Evolutionary conservation across 2,113 vertebrate species (phyloP), one percentile per base, ranked within the genome.

Genomic region (Cromileptes altivelis): DNA sequence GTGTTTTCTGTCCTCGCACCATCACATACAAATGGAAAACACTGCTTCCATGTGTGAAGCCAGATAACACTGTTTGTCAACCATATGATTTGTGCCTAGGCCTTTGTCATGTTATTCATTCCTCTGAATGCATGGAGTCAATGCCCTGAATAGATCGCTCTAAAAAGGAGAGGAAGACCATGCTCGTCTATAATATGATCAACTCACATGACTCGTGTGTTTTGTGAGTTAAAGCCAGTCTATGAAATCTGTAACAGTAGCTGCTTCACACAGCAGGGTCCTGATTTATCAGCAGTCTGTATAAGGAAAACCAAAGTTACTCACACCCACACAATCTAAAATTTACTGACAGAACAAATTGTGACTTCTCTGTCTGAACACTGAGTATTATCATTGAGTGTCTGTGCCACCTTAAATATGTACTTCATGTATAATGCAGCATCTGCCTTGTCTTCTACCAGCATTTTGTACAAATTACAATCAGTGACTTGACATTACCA

Each of bases 51-150:
- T 10, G 56, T 75, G 81, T 19, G 1, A 65, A 47, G 40, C 70
- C 80, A 45, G 77, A 87, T 72, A 78, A 83, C 52, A 33, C 71
- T 49, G 71, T 73, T 82, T 69, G 70, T 88, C 81, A 70, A 47
- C 53, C 63, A 55, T 9, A 30, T 71, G 79, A 85, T 85, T 80
- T 63, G 75, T 75, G 80, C 19, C 84, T 8, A 62, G 7, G 45
- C 23, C 80, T 78, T 69, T 73, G 75, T 80, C 58, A 6, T 62
- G 76, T 75, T 21, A n/a, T 68, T 80, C 45, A 84, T 60, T 87
- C 75, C 63, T 67, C 40, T 3, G 58, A 71, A 77, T 8, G 68
- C 76, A 56, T 42, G 57, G 21, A 33, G 62, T 76, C 68, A 75
- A 82, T 63, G 42, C 60, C 7, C 56, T 19, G 72, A 87, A 72